Evolutionary conservation across 2,888 invertebrate genomes (phyloP).

Genomic region (Apoda limacodes): DNA sequence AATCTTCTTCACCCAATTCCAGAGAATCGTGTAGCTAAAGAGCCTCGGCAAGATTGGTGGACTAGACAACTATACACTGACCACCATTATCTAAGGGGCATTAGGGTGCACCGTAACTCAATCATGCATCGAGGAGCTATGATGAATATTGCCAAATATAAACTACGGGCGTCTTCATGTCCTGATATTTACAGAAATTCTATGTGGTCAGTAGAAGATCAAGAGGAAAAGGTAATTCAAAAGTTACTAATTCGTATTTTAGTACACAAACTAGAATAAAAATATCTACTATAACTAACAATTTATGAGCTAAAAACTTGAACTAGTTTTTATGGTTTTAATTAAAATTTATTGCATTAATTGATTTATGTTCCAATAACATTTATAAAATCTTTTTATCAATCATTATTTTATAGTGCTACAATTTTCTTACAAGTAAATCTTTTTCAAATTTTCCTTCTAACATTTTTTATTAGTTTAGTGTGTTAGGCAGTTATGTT

Average conservation of each 20-base stretch:
- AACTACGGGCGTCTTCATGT: conserved; percentile 89
- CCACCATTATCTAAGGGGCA: conserved; percentile 77
- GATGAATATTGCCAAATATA: conserved; percentile 86
- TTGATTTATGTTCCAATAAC: too few species aligned
- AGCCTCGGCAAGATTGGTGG: conserved; percentile 48
- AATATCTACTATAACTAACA: conserved; percentile 65
- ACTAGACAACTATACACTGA: conserved; percentile 67
- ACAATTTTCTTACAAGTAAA: too few species aligned
- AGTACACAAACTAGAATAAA: too few species aligned
- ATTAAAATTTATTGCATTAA: too few species aligned
- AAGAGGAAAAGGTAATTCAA: conserved; percentile 70
- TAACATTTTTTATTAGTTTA: too few species aligned
- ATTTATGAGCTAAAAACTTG: conserved; percentile 73
- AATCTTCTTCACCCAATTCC: conserved; percentile 56
- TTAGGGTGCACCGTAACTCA: conserved; percentile 81
- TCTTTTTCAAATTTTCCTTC: too few species aligned
- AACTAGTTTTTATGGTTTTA: conserved; percentile 2
- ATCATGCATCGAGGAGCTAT: conserved; percentile 90
- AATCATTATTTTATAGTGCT: too few species aligned
- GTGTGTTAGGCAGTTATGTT: not conserved
- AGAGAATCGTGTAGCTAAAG: conserved; percentile 45
- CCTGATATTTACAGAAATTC: conserved; percentile 91
- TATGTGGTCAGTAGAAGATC: conserved; percentile 84
- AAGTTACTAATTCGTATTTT: not conserved
- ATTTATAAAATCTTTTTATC: too few species aligned